Base-by-base conservation (phyloP, 2,888 invertebrate species). In the Lobophora halterata region DNA sequence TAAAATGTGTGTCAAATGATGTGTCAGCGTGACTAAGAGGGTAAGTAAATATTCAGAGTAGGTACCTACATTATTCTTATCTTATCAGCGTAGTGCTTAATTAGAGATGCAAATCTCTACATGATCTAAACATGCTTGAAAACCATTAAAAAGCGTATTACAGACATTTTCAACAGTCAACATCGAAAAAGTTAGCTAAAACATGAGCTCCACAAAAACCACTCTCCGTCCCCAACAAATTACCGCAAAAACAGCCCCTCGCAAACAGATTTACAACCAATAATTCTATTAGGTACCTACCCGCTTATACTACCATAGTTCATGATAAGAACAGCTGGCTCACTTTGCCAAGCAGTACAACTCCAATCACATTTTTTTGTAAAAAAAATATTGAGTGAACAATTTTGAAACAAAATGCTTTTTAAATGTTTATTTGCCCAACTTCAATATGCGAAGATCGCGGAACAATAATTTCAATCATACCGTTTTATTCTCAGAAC, bases 231-330 rank as follows among this genome's bases (percentile, higher is more conserved):
- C 36, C 36, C 44, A 39, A 48, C 53, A 46, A 53, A 53, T 53
- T 50, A 53, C 48, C 52, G 38, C 49, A 50, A 48, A 50, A 53
- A 50, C 53, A 49, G 38, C 53, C 53, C 52, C 48, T 53, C 50
- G 48, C 53, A 50, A 53, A 53, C 53, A 50, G 53, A 50, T 53
- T 53, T 48, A 48, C 48, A 46, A 49, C 50, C 53, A 53, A 53
- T 53, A 50, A 53, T 53, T 50, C 42, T 50, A 53, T 53, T 50
- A 50, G 42, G 44, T 50, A 49, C 50, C n/a, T n/a, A n/a, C n/a
- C n/a, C n/a, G n/a, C n/a, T 53, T 49, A 50, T 33, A 38, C 30
- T 37, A 28, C 24, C 21, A 7, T 29, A 43, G 43, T 25, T 21
- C 0, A 43, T 18, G 23, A 21, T 3, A 0, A 18, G 17, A n/a